phyloP scores from a whole-genome alignment of 2,888 invertebrate species.

The Epinotia demarniana region DNA sequence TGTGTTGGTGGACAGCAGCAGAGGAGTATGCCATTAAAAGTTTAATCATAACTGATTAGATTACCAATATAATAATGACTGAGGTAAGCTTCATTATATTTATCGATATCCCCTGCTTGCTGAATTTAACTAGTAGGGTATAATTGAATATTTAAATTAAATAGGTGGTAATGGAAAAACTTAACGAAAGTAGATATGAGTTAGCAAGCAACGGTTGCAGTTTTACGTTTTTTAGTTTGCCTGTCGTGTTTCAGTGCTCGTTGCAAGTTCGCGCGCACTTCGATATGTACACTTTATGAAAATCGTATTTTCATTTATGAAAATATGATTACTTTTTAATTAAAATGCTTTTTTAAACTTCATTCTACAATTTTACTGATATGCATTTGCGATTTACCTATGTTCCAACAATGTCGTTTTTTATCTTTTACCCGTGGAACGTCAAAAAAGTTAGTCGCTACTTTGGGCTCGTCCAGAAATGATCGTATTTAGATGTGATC shows the following conservation, averaged over 20 bases:
- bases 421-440: no score
- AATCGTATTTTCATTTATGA: neutral
- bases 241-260: neutral
- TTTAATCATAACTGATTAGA: neutral
- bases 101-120: neutral
- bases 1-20: conserved; percentile 22
- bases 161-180: neutral
- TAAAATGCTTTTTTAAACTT: neutral
- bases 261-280: neutral
- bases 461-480: no score
- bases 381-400: neutral
- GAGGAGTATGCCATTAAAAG: conserved; percentile 18
- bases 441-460: no score
- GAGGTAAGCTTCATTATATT: conserved; percentile 23
- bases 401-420: neutral
- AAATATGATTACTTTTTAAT: neutral
- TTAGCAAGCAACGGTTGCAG: neutral
- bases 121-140: neutral
- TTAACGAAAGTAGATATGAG: no score
- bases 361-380: neutral
- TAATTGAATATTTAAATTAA: no score
- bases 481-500: no score
- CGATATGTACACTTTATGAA: neutral
- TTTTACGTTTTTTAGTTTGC: neutral
- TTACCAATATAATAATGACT: conserved; percentile 3